These are phyloP conservation scores for Poecilia gillii DNA, from an alignment of 2,797 vertebrate species.

Conservation along the genomic window DNA sequence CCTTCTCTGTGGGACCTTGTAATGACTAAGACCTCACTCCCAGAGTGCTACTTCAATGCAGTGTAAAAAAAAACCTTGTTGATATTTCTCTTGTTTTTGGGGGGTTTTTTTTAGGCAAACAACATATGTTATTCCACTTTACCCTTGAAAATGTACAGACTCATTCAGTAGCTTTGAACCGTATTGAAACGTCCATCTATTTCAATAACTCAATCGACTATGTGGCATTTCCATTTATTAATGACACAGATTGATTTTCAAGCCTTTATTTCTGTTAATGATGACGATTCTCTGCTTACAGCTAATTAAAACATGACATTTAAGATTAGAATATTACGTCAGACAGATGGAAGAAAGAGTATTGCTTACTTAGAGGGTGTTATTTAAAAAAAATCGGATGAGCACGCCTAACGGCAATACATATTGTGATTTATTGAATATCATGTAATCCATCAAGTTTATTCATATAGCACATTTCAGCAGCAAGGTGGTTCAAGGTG, in stretches of 20 bases:
- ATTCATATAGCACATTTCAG: too few species aligned
- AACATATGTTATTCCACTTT: not conserved
- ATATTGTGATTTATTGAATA: too few species aligned
- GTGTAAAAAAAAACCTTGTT: not conserved
- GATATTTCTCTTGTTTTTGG: not conserved
- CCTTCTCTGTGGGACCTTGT: constrained; percentile 32
- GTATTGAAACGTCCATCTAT: not conserved
- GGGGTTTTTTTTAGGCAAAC: not conserved
- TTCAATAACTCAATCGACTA: not conserved
- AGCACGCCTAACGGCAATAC: too few species aligned
- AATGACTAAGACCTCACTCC: constrained; percentile 30
- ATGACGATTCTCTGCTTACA: not conserved
- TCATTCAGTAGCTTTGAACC: not conserved
- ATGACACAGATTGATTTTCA: not conserved
- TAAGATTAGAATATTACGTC: not conserved
- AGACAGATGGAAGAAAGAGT: not conserved
- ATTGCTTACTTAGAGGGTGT: not conserved
- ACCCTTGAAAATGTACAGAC: not conserved
- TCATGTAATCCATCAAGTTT: too few species aligned
- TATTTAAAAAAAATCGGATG: not conserved
- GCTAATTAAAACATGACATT: not conserved
- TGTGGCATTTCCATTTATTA: not conserved
- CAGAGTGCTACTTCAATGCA: not conserved
- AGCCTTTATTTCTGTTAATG: not conserved
- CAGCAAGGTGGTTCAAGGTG: too few species aligned